These are phyloP conservation scores for Lutjanus erythropterus DNA, from an alignment of 2,113 vertebrate genomes.

Conservation along the genomic window DNA sequence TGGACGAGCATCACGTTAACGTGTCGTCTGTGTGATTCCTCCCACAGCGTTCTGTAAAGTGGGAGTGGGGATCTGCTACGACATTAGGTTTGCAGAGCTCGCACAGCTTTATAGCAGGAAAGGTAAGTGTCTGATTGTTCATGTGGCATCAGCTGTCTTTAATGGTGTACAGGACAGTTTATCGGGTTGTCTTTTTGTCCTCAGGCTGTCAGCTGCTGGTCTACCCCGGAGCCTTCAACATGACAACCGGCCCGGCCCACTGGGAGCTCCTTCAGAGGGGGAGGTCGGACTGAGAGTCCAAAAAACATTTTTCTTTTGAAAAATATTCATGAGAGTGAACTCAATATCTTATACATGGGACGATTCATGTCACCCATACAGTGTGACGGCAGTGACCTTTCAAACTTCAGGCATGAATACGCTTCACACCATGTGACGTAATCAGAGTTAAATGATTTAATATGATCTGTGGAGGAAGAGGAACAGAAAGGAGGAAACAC, in stretches of 20 bases:
- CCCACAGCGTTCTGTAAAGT: conserved; percentile 94
- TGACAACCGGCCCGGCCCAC: conserved; percentile 97
- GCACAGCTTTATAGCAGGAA: conserved; percentile 93
- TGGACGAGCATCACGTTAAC: background rate
- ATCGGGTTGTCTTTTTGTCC: background rate
- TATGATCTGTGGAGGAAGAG: background rate
- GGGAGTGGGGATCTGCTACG: conserved; percentile 97
- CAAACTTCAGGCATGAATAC: no score
- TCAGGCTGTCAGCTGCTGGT: conserved; percentile 95
- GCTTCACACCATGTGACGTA: no score
- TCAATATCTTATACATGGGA: background rate
- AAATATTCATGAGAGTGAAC: background rate
- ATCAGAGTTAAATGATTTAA: no score
- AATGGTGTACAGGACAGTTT: background rate
- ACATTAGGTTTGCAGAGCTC: conserved; percentile 96
- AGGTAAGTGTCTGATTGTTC: conserved; percentile 82
- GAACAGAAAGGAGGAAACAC: background rate
- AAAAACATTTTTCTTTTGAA: background rate
- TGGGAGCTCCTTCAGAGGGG: conserved; percentile 97
- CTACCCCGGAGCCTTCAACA: conserved; percentile 97
- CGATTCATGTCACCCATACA: background rate
- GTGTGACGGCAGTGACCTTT: background rate
- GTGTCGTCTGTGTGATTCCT: background rate
- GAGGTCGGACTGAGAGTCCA: conserved; percentile 83
- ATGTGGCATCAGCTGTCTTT: accelerated